Evolutionary conservation across 2,797 vertebrate species (phyloP), one percentile per base, ranked within the genome.

Genomic region (Sebastes glaucus): DNA sequence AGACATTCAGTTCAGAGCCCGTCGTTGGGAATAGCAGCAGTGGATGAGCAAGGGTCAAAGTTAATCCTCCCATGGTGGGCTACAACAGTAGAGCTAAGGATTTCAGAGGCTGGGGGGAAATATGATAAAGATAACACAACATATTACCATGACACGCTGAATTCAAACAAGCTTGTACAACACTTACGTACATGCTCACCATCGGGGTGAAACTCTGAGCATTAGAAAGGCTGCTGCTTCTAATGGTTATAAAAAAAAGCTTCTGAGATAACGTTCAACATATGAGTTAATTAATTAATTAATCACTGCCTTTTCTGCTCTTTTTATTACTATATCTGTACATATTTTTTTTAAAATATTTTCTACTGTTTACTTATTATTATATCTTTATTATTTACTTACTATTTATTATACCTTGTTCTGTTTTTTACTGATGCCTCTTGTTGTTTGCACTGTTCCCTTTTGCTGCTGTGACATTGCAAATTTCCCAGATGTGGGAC

Each of bases 21-120:
- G 78, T 87, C 86, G 85, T 88, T 82, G 28, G 71, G 70, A 88
- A 80, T 60, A 74, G 22, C 67, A 82, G 69, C 59, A 73, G 67
- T 35, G 74, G 85, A 91, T 86, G 80, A 86, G 67, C 57, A 62
- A 20, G 71, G 88, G 88, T 88, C 86, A 84, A 49, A 75, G 32
- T 63, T 88, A 66, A 83, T 81, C 68, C 66, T 70, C 38, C 61
- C 53, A 64, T 85, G 60, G 66, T 78, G 66, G 27, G 69, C 14
- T 74, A 76, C 46, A 81, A 84, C 74, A 78, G 59, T 32, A 81
- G n/a, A 83, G 35, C 22, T 53, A 32, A 23, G 23, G 65, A 80
- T 74, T 89, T 83, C 28, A 82, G 27, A 74, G 27, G 20, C 38
- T 27, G 46, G 61, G 25, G 11, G 33, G 9, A 86, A 76, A 76